Conservation (phyloP, 2,797 vertebrate genomes). For the Phoxinus dragarum region DNA sequence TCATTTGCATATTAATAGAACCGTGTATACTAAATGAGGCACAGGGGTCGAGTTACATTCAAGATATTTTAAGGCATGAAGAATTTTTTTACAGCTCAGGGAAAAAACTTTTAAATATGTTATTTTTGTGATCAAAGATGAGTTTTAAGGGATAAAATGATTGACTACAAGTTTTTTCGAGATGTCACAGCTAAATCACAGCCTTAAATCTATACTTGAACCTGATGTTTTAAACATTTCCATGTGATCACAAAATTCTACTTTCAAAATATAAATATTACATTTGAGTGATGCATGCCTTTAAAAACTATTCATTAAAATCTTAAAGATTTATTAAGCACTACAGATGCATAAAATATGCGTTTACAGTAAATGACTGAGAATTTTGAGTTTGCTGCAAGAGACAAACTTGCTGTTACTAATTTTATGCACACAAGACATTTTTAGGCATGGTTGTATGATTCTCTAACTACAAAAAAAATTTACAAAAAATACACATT, state of each 20-base stretch:
- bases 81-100: too few relatives aligned
- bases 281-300: not conserved
- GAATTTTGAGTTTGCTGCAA: not conserved
- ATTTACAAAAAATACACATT: too few relatives aligned
- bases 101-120: too few relatives aligned
- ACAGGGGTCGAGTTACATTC: too few relatives aligned
- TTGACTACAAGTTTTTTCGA: not conserved
- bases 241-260: not conserved
- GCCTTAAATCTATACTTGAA: not conserved
- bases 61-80: too few relatives aligned
- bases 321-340: not conserved
- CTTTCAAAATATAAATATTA: not conserved
- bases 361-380: not conserved
- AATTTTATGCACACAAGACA: not conserved
- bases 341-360: too few relatives aligned
- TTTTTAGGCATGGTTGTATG: not conserved
- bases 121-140: too few relatives aligned
- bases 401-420: not conserved
- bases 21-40: too few relatives aligned
- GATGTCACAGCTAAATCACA: not conserved
- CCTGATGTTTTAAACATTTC: not conserved
- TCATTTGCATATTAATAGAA: too few relatives aligned
- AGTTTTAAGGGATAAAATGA: too few relatives aligned
- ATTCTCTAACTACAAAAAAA: too few relatives aligned
- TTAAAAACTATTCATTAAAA: not conserved